phyloP scores from a whole-genome alignment of 2,888 invertebrate genomes.

The Drosophila greeni region DNA sequence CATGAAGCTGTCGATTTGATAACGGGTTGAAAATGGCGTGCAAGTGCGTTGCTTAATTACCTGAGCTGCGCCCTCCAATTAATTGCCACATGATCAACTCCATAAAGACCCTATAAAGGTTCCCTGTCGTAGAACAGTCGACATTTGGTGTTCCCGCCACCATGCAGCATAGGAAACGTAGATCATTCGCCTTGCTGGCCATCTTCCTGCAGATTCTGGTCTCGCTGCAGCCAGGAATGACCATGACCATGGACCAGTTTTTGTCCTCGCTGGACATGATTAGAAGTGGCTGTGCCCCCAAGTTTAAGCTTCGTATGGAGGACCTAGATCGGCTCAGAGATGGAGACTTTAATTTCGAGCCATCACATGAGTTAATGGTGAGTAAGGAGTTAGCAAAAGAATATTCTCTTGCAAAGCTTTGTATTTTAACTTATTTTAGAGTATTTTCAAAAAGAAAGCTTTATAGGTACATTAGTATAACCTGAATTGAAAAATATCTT shows the following conservation, averaged over 20 bases:
- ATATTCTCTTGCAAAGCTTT: neutral
- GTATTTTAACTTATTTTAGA: neutral
- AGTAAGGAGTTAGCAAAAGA: neutral
- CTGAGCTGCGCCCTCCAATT: neutral
- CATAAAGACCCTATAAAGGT: slow-evolving; percentile 9
- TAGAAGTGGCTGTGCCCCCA: slow-evolving; percentile 23
- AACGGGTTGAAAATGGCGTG: slow-evolving; percentile 22
- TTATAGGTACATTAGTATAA: neutral
- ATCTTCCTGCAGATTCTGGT: slow-evolving; percentile 9
- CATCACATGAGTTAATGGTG: slow-evolving; percentile 19
- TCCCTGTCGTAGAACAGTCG: neutral
- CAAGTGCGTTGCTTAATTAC: slow-evolving; percentile 46
- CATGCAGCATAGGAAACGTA: slow-evolving; percentile 9
- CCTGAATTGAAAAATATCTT: neutral
- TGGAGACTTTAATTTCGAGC: slow-evolving; percentile 7
- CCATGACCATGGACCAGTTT: slow-evolving; percentile 22
- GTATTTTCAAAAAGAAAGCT: too few relatives aligned
- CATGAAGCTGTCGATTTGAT: neutral
- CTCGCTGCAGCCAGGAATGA: neutral
- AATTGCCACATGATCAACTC: slow-evolving; percentile 22
- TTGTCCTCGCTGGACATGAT: slow-evolving; percentile 20
- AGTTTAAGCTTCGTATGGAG: slow-evolving; percentile 12
- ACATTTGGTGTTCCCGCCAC: slow-evolving; percentile 5
- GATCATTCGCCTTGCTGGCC: slow-evolving; percentile 3
- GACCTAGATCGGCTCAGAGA: slow-evolving; percentile 10